phyloP scores from a whole-genome alignment of 2,113 vertebrate genomes.

The Mus musculus region DNA sequence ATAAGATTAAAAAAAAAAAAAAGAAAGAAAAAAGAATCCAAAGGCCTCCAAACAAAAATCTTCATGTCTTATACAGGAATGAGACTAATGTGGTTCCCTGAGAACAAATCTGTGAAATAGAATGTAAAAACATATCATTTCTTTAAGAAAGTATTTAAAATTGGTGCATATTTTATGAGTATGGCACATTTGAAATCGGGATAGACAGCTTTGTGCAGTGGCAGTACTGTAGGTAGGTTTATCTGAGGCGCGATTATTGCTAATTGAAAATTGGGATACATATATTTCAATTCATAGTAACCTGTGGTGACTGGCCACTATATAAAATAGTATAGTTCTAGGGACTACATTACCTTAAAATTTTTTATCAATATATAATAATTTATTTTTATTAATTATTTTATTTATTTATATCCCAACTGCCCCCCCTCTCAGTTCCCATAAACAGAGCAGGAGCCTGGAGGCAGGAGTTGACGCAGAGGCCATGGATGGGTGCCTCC shows the following conservation, averaged over 20 bases:
- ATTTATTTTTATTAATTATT: background rate
- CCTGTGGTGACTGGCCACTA: background rate
- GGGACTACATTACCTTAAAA: background rate
- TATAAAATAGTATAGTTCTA: background rate
- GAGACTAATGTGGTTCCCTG: background rate
- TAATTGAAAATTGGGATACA: background rate
- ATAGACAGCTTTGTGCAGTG: too few relatives aligned
- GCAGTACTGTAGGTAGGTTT: too few relatives aligned
- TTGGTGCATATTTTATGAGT: background rate
- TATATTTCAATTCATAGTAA: background rate
- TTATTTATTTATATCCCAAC: too few relatives aligned
- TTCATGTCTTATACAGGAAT: background rate
- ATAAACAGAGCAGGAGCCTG: background rate
- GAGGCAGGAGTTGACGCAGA: background rate
- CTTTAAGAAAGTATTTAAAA: background rate
- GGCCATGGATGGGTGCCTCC: background rate
- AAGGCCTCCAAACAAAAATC: background rate
- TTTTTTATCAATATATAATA: background rate
- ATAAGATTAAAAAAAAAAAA: background rate
- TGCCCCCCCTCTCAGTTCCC: too few relatives aligned
- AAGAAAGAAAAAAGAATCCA: background rate
- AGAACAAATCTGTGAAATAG: background rate
- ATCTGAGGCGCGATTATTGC: too few relatives aligned
- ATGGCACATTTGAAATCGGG: background rate
- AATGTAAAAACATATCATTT: background rate